These are phyloP conservation scores for cattle (Bos taurus) DNA, from an alignment of 2,113 vertebrate species.

Conservation along the genomic window ARS-UCD2.0 NC_037330.1:120319001-120319500, in stretches of 20 bases:
- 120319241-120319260: background rate
- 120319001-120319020: background rate
- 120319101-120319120: background rate
- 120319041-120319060: background rate
- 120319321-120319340: background rate
- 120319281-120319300: background rate
- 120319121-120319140: background rate
- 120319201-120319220: background rate
- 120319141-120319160: background rate
- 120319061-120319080: background rate
- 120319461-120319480: background rate
- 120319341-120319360: background rate
- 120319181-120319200: background rate
- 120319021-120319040: background rate
- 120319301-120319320: background rate
- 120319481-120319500: background rate
- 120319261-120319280: background rate
- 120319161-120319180: background rate
- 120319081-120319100: background rate
- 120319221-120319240: background rate
- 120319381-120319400: background rate
- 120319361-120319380: fast-evolving
- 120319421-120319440: background rate
- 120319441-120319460: background rate
- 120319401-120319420: background rate